These are phyloP conservation scores for Carcharodon carcharias DNA, from an alignment of 2,797 vertebrate genomes.

Conservation along the genomic window DNA sequence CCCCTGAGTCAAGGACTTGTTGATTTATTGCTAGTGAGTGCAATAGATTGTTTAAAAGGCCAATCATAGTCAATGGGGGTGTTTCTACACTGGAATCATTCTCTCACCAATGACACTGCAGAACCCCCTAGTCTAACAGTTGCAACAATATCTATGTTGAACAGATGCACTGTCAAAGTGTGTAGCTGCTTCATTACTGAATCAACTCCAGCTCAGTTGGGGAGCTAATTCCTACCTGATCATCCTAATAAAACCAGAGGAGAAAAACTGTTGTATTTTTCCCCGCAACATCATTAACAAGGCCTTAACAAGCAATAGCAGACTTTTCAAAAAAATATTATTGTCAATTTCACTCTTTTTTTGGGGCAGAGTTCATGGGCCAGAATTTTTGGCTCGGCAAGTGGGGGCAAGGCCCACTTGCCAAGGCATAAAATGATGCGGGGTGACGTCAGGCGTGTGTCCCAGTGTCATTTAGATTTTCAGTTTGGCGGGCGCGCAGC, in stretches of 20 bases:
- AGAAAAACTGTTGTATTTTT: not conserved
- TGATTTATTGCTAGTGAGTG: not conserved
- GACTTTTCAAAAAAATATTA: not conserved
- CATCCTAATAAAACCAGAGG: not conserved
- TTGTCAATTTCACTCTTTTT: not conserved
- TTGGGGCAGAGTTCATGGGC: not conserved
- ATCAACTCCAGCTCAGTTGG: not conserved
- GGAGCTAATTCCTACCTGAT: slow-evolving; percentile 10
- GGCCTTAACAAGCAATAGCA: slow-evolving; percentile 14
- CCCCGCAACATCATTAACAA: slow-evolving; percentile 17
- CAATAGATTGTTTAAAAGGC: not conserved
- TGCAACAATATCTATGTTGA: slow-evolving; percentile 12
- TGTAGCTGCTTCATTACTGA: not conserved
- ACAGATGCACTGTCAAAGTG: not conserved
- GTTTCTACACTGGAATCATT: not conserved
- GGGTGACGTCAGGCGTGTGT: no score
- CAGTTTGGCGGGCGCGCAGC: no score
- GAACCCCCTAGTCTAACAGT: not conserved
- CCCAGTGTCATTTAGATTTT: no score
- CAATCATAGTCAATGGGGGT: not conserved
- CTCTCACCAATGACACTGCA: not conserved
- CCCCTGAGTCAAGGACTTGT: not conserved
- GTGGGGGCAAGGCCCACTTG: no score
- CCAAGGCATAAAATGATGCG: no score
- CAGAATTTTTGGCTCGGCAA: no score